phyloP scores from a whole-genome alignment of 2,113 vertebrate species.

The Irena cyanogastra region DNA sequence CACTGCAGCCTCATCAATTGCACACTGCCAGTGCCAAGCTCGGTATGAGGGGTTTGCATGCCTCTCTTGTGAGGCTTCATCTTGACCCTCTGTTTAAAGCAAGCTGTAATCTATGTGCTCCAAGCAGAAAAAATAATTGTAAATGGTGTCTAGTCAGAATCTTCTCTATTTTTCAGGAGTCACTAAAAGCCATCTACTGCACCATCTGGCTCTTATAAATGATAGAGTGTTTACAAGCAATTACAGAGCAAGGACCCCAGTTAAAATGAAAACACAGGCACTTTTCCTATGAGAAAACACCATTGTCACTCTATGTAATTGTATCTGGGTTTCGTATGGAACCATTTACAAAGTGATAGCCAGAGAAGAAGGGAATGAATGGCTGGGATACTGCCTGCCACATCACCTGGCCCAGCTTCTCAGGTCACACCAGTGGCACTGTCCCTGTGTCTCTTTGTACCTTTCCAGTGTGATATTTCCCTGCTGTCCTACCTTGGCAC shows the following conservation, averaged over 20 bases:
- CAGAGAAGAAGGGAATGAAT: background rate
- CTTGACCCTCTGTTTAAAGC: background rate
- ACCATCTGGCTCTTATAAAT: background rate
- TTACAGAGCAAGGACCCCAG: background rate
- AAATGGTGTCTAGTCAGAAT: background rate
- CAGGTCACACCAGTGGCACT: accelerated
- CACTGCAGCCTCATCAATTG: background rate
- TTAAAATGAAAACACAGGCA: background rate
- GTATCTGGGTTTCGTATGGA: background rate
- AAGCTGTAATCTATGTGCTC: background rate
- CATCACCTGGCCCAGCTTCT: background rate
- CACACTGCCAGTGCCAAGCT: background rate
- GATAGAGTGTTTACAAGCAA: background rate
- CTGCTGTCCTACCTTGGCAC: background rate
- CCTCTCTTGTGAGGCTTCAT: background rate
- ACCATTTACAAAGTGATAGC: accelerated
- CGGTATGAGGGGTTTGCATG: background rate
- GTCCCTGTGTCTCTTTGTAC: background rate
- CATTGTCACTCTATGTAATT: background rate
- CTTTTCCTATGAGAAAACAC: background rate
- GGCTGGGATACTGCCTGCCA: background rate
- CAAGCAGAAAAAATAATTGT: background rate
- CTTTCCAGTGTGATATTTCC: background rate
- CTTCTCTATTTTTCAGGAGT: background rate
- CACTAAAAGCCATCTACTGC: background rate